Percentiles rank a stretch among this genome's conserved stretches.
These are phyloP conservation scores for Anticlea derivata DNA, from an alignment of 2,888 invertebrate species.

Conservation along the genomic window DNA sequence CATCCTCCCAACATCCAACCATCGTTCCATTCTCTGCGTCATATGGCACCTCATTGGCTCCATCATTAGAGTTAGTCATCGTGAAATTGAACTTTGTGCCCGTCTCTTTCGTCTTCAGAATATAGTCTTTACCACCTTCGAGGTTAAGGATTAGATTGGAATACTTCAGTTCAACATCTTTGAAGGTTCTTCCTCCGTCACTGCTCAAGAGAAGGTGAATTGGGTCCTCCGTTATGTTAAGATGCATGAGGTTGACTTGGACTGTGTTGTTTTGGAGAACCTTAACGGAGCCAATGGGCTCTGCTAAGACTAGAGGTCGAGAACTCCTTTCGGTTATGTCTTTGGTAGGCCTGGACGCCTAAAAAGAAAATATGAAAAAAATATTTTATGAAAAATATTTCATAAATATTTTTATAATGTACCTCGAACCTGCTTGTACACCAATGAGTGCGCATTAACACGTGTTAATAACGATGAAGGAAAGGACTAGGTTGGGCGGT, in stretches of 20 bases:
- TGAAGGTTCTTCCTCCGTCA: slow-evolving; percentile 67
- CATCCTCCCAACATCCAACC: slow-evolving; percentile 66
- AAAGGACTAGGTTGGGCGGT: too few relatives aligned
- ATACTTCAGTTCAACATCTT: slow-evolving; percentile 67
- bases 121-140: slow-evolving; percentile 72
- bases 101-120: slow-evolving; percentile 76
- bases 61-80: slow-evolving; percentile 58
- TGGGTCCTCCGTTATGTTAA: slow-evolving; percentile 65
- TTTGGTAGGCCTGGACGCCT: slow-evolving; percentile 45
- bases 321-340: slow-evolving; percentile 46
- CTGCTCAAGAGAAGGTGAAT: slow-evolving; percentile 69
- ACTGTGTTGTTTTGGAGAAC: slow-evolving; percentile 77
- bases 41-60: slow-evolving; percentile 47
- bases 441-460: too few relatives aligned
- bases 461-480: too few relatives aligned
- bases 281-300: slow-evolving; percentile 75
- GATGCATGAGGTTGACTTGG: slow-evolving; percentile 71
- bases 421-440: too few relatives aligned
- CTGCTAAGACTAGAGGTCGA: slow-evolving; percentile 60
- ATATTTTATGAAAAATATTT: too few relatives aligned
- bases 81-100: slow-evolving; percentile 78
- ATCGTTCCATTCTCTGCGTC: slow-evolving; percentile 48
- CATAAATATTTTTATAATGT: too few relatives aligned
- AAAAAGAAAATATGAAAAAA: slow-evolving; percentile 8
- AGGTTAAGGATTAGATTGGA: slow-evolving; percentile 71